Percentiles rank a stretch among this genome's conserved stretches.
phyloP scores from a whole-genome alignment of 2,797 vertebrate species.

The Hydrolagus colliei region DNA sequence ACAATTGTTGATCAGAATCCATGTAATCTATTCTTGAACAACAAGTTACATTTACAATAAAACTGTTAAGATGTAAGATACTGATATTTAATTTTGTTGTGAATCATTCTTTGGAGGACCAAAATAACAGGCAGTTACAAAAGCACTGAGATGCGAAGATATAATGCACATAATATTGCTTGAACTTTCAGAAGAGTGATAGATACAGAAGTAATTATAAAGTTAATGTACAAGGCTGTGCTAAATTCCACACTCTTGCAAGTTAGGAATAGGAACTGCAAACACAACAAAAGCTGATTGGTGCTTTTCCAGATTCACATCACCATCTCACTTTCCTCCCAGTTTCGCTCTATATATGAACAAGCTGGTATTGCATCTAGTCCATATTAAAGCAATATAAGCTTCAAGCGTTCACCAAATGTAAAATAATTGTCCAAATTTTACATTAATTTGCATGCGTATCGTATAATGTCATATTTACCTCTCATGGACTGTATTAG shows the following conservation, averaged over 20 bases:
- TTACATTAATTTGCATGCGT: too few relatives aligned
- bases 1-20: too few relatives aligned
- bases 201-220: neutral
- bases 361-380: too few relatives aligned
- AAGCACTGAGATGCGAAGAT: neutral
- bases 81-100: neutral
- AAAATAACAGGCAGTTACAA: neutral
- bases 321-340: neutral
- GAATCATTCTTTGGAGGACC: neutral
- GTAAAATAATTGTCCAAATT: too few relatives aligned
- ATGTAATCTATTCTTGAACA: neutral
- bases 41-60: neutral
- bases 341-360: too few relatives aligned
- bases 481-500: too few relatives aligned
- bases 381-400: too few relatives aligned
- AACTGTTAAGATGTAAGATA: neutral
- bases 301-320: too few relatives aligned
- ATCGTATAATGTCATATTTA: too few relatives aligned
- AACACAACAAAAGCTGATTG: too few relatives aligned
- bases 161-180: neutral
- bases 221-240: neutral
- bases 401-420: too few relatives aligned
- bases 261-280: too few relatives aligned
- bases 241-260: neutral
- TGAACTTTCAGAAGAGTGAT: neutral